Conservation (phyloP, 1,140 invertebrate genomes). For the Papilio glaucus region DNA sequence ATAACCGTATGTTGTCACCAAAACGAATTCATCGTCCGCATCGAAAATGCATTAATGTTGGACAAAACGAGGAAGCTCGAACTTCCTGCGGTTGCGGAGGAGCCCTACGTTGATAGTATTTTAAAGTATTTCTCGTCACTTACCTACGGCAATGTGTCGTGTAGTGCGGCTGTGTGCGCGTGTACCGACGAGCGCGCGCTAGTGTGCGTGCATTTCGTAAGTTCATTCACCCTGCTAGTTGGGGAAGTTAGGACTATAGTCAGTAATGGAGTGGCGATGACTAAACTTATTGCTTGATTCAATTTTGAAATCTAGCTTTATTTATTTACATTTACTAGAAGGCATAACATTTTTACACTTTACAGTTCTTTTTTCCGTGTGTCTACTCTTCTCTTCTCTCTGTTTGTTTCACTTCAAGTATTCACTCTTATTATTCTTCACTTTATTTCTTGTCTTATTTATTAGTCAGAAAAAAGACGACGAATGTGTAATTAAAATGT, state of each 20-base stretch:
- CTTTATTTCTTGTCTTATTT: too few species aligned
- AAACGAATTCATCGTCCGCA: neutral
- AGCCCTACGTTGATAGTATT: constrained; percentile 45
- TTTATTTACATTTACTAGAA: too few species aligned
- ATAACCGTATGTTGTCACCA: neutral
- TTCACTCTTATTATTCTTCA: too few species aligned
- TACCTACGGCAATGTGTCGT: constrained; percentile 72
- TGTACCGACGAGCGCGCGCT: constrained; percentile 47
- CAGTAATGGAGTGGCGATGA: constrained; percentile 46
- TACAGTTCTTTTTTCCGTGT: too few species aligned
- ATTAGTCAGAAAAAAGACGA: too few species aligned
- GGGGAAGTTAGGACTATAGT: constrained; percentile 75
- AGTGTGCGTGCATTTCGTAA: constrained; percentile 78
- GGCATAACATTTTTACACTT: too few species aligned
- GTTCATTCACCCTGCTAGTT: constrained; percentile 80
- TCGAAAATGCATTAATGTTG: constrained; percentile 13
- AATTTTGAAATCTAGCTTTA: too few species aligned
- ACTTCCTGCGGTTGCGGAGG: constrained; percentile 23
- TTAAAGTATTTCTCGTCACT: constrained; percentile 53
- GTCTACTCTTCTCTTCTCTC: too few species aligned
- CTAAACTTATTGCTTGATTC: neutral
- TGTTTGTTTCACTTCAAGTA: too few species aligned
- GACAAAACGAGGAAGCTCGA: constrained; percentile 15
- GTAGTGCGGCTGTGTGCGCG: constrained; percentile 49
- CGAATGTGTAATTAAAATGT: too few species aligned